Conservation (phyloP, 1,140 invertebrate species). For the Sweltsa coloradensis region DNA sequence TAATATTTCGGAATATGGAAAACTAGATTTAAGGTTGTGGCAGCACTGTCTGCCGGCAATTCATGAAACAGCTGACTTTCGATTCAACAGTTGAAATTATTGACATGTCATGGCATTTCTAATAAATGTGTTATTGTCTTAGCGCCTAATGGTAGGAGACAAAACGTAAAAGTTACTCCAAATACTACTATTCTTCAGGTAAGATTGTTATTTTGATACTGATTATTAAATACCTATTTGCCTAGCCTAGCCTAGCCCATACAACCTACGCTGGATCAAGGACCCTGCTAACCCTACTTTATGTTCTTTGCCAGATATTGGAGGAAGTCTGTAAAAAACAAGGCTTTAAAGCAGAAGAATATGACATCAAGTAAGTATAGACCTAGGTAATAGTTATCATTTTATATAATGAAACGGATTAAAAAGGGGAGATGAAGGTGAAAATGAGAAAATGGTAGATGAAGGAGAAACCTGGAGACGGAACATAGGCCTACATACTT, state of each 20-base stretch:
- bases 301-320: slow-evolving; percentile 44
- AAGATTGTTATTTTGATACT: slow-evolving; percentile 15
- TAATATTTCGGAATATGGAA: too few relatives aligned
- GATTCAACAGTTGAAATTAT: too few relatives aligned
- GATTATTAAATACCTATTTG: neutral
- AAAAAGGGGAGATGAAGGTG: too few relatives aligned
- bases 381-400: too few relatives aligned
- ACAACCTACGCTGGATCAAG: neutral
- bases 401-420: too few relatives aligned
- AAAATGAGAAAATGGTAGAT: too few relatives aligned
- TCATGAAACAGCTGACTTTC: too few relatives aligned
- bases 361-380: slow-evolving; percentile 53
- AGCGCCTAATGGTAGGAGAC: slow-evolving; percentile 50
- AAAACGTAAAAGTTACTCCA: slow-evolving; percentile 51
- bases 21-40: too few relatives aligned
- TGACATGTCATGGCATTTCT: neutral
- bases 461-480: too few relatives aligned
- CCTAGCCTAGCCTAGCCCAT: neutral
- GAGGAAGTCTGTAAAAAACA: slow-evolving; percentile 70
- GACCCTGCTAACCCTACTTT: slow-evolving; percentile 5
- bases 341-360: slow-evolving; percentile 52
- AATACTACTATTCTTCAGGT: slow-evolving; percentile 60
- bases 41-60: too few relatives aligned
- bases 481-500: too few relatives aligned
- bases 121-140: slow-evolving; percentile 40